Evolutionary conservation across 2,113 vertebrate species (phyloP).

Genomic region (Sceloporus tristichus): DNA sequence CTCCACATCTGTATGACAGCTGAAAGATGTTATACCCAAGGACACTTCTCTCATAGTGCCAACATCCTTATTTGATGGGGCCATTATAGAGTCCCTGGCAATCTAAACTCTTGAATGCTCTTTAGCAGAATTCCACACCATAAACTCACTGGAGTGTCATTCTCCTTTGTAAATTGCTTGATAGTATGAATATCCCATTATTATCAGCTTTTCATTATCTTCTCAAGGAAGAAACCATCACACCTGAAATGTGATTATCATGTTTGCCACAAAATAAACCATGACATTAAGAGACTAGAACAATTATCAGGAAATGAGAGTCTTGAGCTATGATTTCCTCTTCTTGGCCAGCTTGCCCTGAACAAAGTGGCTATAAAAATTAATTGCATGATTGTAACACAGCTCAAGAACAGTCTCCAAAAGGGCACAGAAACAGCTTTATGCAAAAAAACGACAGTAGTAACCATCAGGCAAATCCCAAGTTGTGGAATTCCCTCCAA

Average conservation of each 20-base stretch:
- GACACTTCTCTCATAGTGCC: not conserved
- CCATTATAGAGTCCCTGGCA: not conserved
- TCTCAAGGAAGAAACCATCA: constrained; percentile 4
- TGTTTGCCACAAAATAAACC: not conserved
- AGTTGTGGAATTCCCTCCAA: no score
- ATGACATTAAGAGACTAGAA: accelerated
- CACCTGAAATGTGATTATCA: constrained; percentile 17
- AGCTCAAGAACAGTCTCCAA: not conserved
- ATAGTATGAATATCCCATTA: constrained; percentile 22
- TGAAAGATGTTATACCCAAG: constrained; percentile 16
- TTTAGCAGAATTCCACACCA: no score
- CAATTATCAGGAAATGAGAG: not conserved
- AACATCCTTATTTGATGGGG: not conserved
- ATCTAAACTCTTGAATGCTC: constrained; percentile 8
- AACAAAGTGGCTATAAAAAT: not conserved
- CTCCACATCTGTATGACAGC: not conserved
- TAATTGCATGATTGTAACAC: not conserved
- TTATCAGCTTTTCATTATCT: constrained; percentile 36
- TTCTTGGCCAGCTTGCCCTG: not conserved
- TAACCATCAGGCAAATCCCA: no score
- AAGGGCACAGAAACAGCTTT: not conserved
- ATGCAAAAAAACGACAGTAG: no score
- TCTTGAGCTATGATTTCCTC: not conserved
- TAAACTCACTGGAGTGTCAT: constrained; percentile 8
- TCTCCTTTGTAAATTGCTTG: constrained; percentile 29